Evolutionary conservation across 2,113 vertebrate genomes (phyloP).

Genomic region (Melanerpes aurifrons): DNA sequence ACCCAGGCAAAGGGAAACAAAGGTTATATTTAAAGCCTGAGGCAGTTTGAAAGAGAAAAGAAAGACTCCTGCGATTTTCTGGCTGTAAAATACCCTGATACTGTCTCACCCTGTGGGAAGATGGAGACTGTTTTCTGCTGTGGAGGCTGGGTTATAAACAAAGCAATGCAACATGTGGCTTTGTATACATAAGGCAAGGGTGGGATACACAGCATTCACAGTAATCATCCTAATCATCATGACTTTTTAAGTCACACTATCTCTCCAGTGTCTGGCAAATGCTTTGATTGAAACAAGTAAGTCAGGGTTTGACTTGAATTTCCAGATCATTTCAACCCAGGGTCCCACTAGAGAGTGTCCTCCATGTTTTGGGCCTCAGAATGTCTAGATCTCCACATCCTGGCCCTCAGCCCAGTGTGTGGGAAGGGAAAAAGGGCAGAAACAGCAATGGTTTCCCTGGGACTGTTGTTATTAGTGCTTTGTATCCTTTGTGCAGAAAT

Average conservation of each 20-base stretch:
- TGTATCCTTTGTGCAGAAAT: background rate
- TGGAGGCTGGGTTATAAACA: slow-evolving; percentile 14
- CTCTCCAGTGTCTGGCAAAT: background rate
- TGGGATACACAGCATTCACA: background rate
- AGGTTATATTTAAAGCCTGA: background rate
- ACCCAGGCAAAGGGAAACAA: background rate
- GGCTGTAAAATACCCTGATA: background rate
- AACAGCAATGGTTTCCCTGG: background rate
- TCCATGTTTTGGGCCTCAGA: background rate
- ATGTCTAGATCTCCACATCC: background rate
- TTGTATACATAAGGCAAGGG: slow-evolving; percentile 38
- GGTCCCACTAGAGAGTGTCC: background rate
- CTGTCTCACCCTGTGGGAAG: background rate
- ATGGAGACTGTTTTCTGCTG: background rate
- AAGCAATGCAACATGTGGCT: slow-evolving; percentile 30
- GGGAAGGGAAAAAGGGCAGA: background rate
- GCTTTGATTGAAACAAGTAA: slow-evolving; percentile 29
- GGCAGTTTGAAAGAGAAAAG: background rate
- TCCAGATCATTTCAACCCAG: background rate
- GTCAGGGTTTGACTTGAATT: background rate
- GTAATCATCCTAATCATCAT: background rate
- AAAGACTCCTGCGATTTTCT: slow-evolving; percentile 1
- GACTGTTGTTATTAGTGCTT: background rate
- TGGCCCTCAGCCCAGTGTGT: slow-evolving; percentile 25
- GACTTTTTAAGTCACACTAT: background rate